Percentiles rank a stretch among this genome's conserved stretches.
Evolutionary conservation across 2,888 invertebrate species (phyloP).

Genomic region (Acheta domesticus): DNA sequence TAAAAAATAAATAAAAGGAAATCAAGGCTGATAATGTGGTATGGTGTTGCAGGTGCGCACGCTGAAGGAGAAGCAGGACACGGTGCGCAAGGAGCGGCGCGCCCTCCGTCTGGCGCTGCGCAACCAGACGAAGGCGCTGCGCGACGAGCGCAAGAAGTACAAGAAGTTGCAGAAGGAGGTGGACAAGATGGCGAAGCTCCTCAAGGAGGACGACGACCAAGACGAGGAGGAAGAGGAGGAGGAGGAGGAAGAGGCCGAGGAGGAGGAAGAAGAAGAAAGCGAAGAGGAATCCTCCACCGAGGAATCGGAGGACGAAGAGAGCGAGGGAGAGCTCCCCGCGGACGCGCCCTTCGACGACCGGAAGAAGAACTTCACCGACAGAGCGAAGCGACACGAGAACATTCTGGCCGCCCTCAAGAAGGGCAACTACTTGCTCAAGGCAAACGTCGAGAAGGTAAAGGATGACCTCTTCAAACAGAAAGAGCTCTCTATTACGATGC

Average conservation of each 20-base stretch:
- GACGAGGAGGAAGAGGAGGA: conserved; percentile 48
- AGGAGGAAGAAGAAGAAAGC: conserved; percentile 55
- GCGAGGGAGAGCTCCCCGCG: conserved; percentile 63
- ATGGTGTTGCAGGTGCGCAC: conserved; percentile 44
- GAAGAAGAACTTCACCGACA: conserved; percentile 45
- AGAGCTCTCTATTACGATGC: conserved; percentile 70
- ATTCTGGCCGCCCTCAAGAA: conserved; percentile 78
- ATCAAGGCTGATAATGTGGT: no score
- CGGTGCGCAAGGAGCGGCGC: conserved; percentile 72
- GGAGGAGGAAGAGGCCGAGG: conserved; percentile 53
- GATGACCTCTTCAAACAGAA: conserved; percentile 81
- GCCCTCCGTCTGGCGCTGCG: conserved; percentile 76
- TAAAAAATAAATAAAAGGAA: no score
- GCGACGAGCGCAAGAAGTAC: conserved; percentile 77
- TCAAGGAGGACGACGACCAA: conserved; percentile 68
- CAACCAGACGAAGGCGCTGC: conserved; percentile 56
- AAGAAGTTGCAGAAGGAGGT: conserved; percentile 82
- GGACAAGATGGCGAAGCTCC: conserved; percentile 84
- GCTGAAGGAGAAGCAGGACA: conserved; percentile 35
- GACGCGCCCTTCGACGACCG: conserved; percentile 65
- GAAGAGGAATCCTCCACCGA: conserved; percentile 54
- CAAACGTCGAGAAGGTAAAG: conserved; percentile 81
- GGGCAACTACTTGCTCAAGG: conserved; percentile 81
- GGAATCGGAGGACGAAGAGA: conserved; percentile 62
- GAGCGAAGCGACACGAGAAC: conserved; percentile 71